Evolutionary conservation across 2,113 vertebrate species (phyloP).

Genomic region (Muntiacus muntjak): DNA sequence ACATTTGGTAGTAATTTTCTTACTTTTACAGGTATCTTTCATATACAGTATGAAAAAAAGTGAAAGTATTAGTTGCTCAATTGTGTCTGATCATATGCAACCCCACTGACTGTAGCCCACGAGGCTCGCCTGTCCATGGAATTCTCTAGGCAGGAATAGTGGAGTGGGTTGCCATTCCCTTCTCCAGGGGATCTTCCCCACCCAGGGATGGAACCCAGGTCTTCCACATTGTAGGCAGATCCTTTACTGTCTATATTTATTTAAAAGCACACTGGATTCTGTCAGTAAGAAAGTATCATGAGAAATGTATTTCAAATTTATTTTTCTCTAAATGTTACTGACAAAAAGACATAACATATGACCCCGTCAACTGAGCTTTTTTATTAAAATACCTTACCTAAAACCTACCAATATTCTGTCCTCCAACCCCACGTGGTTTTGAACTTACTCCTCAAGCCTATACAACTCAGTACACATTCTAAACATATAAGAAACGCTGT

Average conservation of each 20-base stretch:
- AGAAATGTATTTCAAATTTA: neutral
- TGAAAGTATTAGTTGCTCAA: no score
- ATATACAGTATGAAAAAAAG: neutral
- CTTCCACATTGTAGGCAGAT: no score
- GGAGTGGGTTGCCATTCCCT: no score
- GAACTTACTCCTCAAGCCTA: conserved; percentile 30
- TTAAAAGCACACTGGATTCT: conserved; percentile 2
- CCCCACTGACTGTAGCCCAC: no score
- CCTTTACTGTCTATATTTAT: neutral
- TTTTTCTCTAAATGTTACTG: conserved; percentile 8
- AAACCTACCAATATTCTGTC: conserved; percentile 24
- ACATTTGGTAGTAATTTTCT: neutral
- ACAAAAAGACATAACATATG: conserved; percentile 33
- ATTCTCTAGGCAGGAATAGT: no score
- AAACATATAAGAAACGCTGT: conserved; percentile 37
- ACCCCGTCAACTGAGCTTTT: neutral
- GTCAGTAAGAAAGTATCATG: neutral
- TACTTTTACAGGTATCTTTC: neutral
- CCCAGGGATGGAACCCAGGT: no score
- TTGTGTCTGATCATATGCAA: no score
- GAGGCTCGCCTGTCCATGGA: no score
- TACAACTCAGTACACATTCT: conserved; percentile 27
- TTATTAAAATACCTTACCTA: neutral
- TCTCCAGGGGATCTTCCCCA: no score
- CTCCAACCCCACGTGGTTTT: neutral